These are phyloP conservation scores for Apamea monoglypha DNA, from an alignment of 2,888 invertebrate genomes.

Conservation along the genomic window DNA sequence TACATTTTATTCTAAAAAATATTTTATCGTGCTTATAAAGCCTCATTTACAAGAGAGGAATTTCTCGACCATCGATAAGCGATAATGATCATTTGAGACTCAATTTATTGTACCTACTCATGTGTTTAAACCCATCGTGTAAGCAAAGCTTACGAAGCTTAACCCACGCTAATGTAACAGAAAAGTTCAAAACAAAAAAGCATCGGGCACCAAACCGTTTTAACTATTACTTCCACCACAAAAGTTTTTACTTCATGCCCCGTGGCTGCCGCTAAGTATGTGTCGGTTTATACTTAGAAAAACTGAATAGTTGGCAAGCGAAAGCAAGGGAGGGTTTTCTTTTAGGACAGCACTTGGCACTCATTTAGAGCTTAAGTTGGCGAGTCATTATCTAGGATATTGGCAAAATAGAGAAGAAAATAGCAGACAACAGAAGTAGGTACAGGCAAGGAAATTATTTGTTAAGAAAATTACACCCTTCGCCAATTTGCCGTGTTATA, in stretches of 20 bases:
- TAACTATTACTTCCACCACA: conserved; percentile 19
- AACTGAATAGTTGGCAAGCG: conserved; percentile 50
- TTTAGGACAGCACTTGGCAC: conserved; percentile 44
- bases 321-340: conserved; percentile 22
- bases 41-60: neutral
- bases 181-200: conserved; percentile 21
- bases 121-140: neutral
- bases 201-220: conserved; percentile 6
- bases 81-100: no score
- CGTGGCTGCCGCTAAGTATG: conserved; percentile 30
- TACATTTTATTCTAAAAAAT: neutral
- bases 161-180: neutral
- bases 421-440: no score
- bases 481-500: neutral
- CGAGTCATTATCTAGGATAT: conserved; percentile 37
- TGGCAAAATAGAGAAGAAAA: conserved; percentile 4
- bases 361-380: conserved; percentile 33
- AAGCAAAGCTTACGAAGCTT: neutral
- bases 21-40: neutral
- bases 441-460: neutral
- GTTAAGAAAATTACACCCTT: neutral
- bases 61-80: neutral
- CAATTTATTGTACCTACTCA: neutral
- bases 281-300: conserved; percentile 41
- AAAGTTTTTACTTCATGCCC: conserved; percentile 16